Base-by-base conservation (phyloP, 2,888 invertebrate genomes). In the Catocala nupta region DNA sequence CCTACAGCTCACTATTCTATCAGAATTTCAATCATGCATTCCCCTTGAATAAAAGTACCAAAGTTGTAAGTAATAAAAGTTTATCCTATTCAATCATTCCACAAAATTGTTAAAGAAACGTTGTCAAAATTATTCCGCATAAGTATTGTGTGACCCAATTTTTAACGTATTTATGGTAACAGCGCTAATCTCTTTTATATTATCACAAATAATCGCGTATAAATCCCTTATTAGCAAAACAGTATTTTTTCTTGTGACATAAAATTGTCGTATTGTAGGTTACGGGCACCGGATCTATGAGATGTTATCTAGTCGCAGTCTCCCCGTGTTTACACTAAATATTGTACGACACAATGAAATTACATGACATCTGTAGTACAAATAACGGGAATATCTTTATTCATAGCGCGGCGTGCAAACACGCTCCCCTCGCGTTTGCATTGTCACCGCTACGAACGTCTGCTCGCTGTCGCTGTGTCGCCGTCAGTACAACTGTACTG, bases 341-440 rank as follows among this genome's bases (percentile, higher is more conserved):
- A 92, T 94, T 93, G 92, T 88, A 86, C 86, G 90, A 87, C 91
- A 94, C 93, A 94, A 93, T 94, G 90, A 93, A 90, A 93, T 93
- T 93, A 94, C 93, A 93, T 93, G 93, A 94, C 94, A 94, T 94
- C 94, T 94, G 94, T 93, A 94, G 84, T 90, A 91, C 94, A 93
- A 93, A 94, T 94, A 93, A 92, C 92, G 90, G 88, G 92, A 89
- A 93, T 93, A 94, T 93, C 93, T 94, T 94, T 93, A 94, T 94
- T 94, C 94, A 94, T 94, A 90, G 88, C 88, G 85, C 90, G 89
- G 75, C 85, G 85, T 78, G 88, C 91, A 91, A 92, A 92, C 87
- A 89, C 63, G 82, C 82, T 82, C 92, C 92, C 93, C 93, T 91
- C 88, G 83, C 84, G 80, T 84, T 84, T 80, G 83, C 78, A 86